Percentiles rank a stretch among this genome's conserved stretches.
Conservation (phyloP, 2,113 vertebrate genomes). For the Dunckerocampus dactyliophorus region DNA sequence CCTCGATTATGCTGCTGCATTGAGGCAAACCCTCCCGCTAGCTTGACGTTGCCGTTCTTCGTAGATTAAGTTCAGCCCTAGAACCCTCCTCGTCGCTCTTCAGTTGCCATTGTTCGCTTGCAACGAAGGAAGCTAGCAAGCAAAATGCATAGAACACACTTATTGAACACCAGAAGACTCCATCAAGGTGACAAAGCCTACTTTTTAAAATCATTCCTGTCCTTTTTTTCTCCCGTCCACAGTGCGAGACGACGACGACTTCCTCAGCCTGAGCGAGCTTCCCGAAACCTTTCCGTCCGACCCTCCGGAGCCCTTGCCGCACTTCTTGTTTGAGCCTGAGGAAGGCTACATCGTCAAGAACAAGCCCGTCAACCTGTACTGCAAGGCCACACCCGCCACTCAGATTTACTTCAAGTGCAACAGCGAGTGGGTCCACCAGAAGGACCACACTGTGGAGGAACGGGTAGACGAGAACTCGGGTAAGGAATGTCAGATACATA, state of each 20-base stretch:
- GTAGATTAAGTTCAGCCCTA: too few relatives aligned
- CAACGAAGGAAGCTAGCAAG: too few relatives aligned
- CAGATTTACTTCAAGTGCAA: constrained; percentile 99
- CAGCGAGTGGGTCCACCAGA: constrained; percentile 97
- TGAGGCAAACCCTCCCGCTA: too few relatives aligned
- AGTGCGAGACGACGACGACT: constrained; percentile 84
- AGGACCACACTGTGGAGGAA: constrained; percentile 90
- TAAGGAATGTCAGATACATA: constrained; percentile 57
- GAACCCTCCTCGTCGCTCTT: too few relatives aligned
- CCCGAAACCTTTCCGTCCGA: constrained; percentile 97
- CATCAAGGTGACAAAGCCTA: not conserved
- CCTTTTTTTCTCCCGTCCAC: constrained; percentile 19
- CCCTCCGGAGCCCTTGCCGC: constrained; percentile 90
- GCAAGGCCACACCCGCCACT: constrained; percentile 91
- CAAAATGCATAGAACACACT: too few relatives aligned
- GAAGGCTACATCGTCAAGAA: constrained; percentile 96
- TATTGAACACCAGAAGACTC: too few relatives aligned
- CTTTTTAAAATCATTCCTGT: not conserved
- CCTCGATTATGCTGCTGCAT: too few relatives aligned
- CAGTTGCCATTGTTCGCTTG: too few relatives aligned
- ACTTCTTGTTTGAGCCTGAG: constrained; percentile 91
- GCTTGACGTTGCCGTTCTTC: too few relatives aligned
- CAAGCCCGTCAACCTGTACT: constrained; percentile 90
- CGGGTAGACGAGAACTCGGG: constrained; percentile 92
- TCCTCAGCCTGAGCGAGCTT: constrained; percentile 89